A percentile compares a stretch with the other conserved stretches of the same genome.
Conservation (phyloP, 92 coral and sea anemone genomes). For the Micromussa lordhowensis region DNA sequence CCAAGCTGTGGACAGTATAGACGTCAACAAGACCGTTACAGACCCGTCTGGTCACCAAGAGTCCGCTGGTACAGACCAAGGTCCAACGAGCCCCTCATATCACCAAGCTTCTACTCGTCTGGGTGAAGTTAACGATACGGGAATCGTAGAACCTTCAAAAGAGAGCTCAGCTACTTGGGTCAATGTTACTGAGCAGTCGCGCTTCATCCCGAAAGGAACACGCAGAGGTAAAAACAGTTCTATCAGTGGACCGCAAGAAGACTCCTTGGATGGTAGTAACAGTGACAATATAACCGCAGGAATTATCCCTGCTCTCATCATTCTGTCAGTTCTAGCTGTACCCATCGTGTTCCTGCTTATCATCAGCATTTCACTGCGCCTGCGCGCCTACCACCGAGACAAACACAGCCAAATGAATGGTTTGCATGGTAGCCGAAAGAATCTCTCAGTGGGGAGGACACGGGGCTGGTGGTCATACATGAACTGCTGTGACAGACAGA, state of each 20-base stretch:
- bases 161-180: not conserved
- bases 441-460: slow-evolving; percentile 73
- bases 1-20: not conserved
- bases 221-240: not conserved
- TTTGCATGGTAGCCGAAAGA: slow-evolving; percentile 54
- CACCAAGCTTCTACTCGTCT: not conserved
- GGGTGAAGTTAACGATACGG: not conserved
- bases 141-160: not conserved
- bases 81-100: not conserved
- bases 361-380: slow-evolving; percentile 77
- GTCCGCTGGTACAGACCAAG: not conserved
- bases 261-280: not conserved
- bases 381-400: slow-evolving; percentile 86
- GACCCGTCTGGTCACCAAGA: not conserved
- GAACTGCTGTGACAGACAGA: slow-evolving; percentile 85
- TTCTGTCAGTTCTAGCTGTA: slow-evolving; percentile 84
- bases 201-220: not conserved
- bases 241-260: slow-evolving; percentile 6
- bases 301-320: slow-evolving; percentile 80
- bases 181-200: not conserved
- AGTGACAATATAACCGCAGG: slow-evolving; percentile 53
- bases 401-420: slow-evolving; percentile 55
- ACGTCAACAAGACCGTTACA: not conserved
- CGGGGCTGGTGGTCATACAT: slow-evolving; percentile 89
- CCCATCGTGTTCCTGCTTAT: slow-evolving; percentile 84